These are phyloP conservation scores for Vanacampus margaritifer DNA, from an alignment of 2,113 vertebrate genomes.

Conservation along the genomic window DNA sequence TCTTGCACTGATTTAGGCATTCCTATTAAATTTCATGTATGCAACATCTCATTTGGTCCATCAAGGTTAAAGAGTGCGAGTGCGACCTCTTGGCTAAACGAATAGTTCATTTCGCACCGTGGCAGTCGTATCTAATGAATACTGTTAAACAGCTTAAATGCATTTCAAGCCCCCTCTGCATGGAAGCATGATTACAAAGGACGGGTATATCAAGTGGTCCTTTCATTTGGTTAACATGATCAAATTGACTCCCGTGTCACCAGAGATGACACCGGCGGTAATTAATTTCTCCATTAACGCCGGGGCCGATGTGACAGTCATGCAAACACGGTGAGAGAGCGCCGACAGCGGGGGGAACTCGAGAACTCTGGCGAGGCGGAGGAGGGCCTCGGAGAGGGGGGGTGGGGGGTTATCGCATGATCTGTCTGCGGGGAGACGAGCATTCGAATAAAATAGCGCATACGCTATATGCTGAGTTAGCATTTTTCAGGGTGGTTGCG, in stretches of 20 bases:
- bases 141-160: conserved; percentile 66
- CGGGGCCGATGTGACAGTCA: conserved; percentile 68
- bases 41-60: conserved; percentile 51
- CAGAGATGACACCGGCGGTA: conserved; percentile 70
- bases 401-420: conserved; percentile 68
- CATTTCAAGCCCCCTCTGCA: conserved; percentile 62
- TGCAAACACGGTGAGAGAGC: conserved; percentile 66
- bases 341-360: conserved; percentile 46
- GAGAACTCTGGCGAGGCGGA: conserved; percentile 65
- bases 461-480: conserved; percentile 69
- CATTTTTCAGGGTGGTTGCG: conserved; percentile 58
- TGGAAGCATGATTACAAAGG: conserved; percentile 68
- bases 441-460: conserved; percentile 70
- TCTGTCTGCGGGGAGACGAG: conserved; percentile 63
- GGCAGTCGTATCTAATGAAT: conserved; percentile 62
- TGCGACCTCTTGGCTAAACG: conserved; percentile 57
- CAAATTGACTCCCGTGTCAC: conserved; percentile 72
- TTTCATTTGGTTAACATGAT: conserved; percentile 74
- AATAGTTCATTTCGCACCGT: conserved; percentile 59
- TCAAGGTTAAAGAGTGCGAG: conserved; percentile 64
- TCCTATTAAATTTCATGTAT: conserved; percentile 2
- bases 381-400: conserved; percentile 56
- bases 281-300: conserved; percentile 76
- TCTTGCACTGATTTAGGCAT: neutral
- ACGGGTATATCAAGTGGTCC: conserved; percentile 64